A percentile compares a stretch with the other conserved stretches of the same genome.
Conservation (phyloP, 2,113 vertebrate species). For the Alligator mississippiensis region DNA sequence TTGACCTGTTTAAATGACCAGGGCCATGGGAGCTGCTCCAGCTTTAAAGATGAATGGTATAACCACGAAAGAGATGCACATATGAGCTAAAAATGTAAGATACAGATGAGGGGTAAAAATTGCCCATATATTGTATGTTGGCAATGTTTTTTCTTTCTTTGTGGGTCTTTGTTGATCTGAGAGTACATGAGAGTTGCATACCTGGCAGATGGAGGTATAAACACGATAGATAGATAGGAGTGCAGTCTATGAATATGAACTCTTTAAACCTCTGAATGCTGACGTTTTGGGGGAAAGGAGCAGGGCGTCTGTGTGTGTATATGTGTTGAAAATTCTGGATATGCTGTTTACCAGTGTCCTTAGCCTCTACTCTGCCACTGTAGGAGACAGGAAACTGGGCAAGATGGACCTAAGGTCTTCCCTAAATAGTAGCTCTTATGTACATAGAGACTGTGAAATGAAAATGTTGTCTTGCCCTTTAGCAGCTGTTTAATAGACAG, state of each 20-base stretch:
- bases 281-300: too few species aligned
- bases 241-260: too few species aligned
- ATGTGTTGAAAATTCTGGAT: too few species aligned
- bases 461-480: fast-evolving
- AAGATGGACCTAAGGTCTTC: too few species aligned
- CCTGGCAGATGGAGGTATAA: too few species aligned
- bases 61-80: fast-evolving
- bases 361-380: too few species aligned
- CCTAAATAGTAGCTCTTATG: too few species aligned
- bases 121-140: background rate
- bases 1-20: background rate
- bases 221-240: too few species aligned
- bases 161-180: background rate
- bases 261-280: too few species aligned
- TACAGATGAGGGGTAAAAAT: fast-evolving
- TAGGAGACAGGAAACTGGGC: too few species aligned
- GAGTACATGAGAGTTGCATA: background rate
- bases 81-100: background rate
- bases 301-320: too few species aligned
- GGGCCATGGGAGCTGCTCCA: fast-evolving
- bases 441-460: fast-evolving
- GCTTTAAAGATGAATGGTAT: fast-evolving
- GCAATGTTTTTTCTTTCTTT: fast-evolving
- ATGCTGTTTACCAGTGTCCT: too few species aligned
- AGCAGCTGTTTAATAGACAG: fast-evolving